These are phyloP conservation scores for Tonatia bakeri DNA, from an alignment of 2,113 vertebrate species.

Conservation along the genomic window DNA sequence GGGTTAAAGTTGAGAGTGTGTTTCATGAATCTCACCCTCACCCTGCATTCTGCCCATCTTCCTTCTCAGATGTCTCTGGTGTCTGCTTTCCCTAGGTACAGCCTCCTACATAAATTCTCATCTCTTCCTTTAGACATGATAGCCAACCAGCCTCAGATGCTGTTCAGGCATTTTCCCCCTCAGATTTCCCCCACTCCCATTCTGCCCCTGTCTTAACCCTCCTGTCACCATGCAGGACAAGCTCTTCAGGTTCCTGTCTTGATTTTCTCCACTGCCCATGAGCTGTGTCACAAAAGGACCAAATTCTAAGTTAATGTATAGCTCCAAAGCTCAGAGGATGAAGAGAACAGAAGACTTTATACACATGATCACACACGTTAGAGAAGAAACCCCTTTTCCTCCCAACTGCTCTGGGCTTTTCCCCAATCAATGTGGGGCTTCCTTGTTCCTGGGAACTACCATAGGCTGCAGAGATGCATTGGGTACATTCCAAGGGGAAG, in stretches of 20 bases:
- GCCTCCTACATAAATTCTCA: not conserved
- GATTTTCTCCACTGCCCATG: not conserved
- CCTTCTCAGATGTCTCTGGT: not conserved
- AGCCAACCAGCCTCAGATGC: not conserved
- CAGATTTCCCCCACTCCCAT: too few species aligned
- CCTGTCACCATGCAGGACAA: not conserved
- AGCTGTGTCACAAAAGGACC: not conserved
- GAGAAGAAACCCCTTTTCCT: not conserved
- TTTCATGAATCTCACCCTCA: not conserved
- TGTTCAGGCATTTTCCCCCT: not conserved
- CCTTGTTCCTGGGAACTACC: not conserved
- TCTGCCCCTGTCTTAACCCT: not conserved
- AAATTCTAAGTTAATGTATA: not conserved
- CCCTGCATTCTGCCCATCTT: not conserved
- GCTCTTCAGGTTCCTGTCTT: not conserved
- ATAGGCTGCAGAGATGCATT: not conserved
- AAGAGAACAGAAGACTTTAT: not conserved
- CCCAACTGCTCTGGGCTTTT: not conserved
- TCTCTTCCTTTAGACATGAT: not conserved
- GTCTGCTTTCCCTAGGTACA: not conserved
- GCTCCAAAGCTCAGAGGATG: not conserved
- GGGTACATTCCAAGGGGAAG: not conserved
- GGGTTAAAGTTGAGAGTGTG: not conserved
- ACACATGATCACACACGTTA: not conserved
- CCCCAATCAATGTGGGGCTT: not conserved